phyloP scores from a whole-genome alignment of 1,140 invertebrate species.

The Drosophila lacteicornis region DNA sequence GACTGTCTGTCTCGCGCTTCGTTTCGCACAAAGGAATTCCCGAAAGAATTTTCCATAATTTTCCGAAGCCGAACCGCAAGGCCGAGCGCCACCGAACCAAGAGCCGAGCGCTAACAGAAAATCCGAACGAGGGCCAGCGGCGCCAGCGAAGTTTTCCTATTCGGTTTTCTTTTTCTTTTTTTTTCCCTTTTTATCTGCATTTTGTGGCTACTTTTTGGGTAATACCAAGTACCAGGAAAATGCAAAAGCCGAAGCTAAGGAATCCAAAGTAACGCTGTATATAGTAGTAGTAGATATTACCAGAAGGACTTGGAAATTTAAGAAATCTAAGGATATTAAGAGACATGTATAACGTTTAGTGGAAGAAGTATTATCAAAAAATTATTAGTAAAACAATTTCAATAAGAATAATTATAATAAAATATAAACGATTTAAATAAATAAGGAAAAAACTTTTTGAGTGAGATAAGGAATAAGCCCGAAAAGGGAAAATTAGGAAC shows the following conservation, averaged over 20 bases:
- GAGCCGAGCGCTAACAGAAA: constrained; percentile 4
- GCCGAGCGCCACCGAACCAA: constrained; percentile 13
- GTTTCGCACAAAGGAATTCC: constrained; percentile 49
- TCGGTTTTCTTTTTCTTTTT: constrained; percentile 11
- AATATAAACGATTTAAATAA: too few relatives aligned
- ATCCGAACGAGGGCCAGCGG: constrained; percentile 13
- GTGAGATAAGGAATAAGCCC: too few relatives aligned
- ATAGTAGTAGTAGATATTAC: too few relatives aligned
- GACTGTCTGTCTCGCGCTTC: constrained; percentile 50
- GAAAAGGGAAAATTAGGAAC: too few relatives aligned
- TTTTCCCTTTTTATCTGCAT: constrained; percentile 3
- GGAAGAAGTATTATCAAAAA: too few relatives aligned
- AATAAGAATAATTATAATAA: too few relatives aligned
- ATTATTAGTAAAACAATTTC: too few relatives aligned
- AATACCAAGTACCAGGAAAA: constrained; percentile 7
- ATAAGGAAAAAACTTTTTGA: too few relatives aligned
- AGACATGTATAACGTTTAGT: too few relatives aligned
- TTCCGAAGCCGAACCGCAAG: constrained; percentile 4
- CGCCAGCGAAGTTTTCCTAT: constrained; percentile 33
- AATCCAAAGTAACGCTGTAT: not conserved
- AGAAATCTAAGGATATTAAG: not conserved
- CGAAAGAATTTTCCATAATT: not conserved
- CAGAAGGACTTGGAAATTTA: too few relatives aligned
- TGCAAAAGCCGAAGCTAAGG: not conserved
- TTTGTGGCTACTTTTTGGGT: constrained; percentile 10